Evolutionary conservation across 2,113 vertebrate genomes (phyloP).

Genomic region (Heptranchias perlo): DNA sequence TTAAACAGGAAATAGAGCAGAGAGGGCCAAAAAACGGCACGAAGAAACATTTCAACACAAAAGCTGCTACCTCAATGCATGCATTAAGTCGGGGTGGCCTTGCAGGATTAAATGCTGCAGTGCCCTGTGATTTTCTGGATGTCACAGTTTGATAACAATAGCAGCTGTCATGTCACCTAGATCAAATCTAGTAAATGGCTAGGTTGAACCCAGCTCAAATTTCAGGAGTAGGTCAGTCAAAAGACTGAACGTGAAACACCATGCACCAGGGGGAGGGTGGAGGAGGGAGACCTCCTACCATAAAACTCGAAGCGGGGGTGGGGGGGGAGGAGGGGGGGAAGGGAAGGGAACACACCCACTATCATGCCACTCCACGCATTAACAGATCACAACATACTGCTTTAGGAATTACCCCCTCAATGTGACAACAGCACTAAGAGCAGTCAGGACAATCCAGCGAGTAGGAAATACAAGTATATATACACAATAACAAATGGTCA

Average conservation of each 20-base stretch:
- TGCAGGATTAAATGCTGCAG: neutral
- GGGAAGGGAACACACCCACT: too few species aligned
- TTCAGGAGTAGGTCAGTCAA: neutral
- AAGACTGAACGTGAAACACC: neutral
- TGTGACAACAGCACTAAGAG: neutral
- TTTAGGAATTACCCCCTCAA: neutral
- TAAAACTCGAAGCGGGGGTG: too few species aligned
- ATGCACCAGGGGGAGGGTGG: neutral
- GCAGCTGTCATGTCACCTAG: neutral
- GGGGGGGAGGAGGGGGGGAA: too few species aligned
- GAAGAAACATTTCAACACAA: neutral
- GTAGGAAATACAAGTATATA: neutral
- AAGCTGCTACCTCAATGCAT: neutral
- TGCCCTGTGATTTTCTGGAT: neutral
- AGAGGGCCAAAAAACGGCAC: neutral
- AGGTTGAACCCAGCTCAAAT: neutral
- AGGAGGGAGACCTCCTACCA: neutral
- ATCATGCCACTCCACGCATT: neutral
- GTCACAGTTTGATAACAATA: neutral
- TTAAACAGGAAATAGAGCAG: neutral
- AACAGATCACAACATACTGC: neutral
- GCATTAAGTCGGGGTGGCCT: neutral
- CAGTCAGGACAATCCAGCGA: neutral
- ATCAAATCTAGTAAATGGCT: neutral
- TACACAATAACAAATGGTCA: neutral